These are phyloP conservation scores for Lepidiolamprologus cunningtoni DNA, from an alignment of 2,113 vertebrate genomes.

Conservation along the genomic window DNA sequence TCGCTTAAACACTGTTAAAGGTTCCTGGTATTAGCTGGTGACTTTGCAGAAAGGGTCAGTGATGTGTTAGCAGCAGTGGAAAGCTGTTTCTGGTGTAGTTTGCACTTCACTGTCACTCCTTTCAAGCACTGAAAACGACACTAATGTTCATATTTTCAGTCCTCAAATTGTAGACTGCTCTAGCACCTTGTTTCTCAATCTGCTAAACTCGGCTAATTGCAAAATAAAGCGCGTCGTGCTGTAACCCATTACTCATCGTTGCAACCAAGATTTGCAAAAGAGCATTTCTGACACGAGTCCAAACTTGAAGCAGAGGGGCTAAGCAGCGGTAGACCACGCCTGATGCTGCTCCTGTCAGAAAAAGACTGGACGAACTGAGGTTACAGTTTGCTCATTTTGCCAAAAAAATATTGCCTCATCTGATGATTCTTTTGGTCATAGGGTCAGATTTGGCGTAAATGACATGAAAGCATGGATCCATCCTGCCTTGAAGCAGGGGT, in stretches of 20 bases:
- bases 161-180: background rate
- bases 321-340: background rate
- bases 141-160: background rate
- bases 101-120: background rate
- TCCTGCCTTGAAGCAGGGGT: background rate
- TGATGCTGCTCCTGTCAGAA: background rate
- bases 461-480: background rate
- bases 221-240: background rate
- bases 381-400: fast-evolving
- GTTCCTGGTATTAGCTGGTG: background rate
- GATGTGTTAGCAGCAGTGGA: background rate
- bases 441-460: background rate
- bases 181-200: background rate
- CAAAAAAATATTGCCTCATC: background rate
- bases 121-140: background rate
- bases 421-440: background rate
- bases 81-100: background rate
- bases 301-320: background rate
- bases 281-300: background rate
- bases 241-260: background rate
- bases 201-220: background rate
- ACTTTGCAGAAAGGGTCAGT: background rate
- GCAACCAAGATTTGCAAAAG: background rate
- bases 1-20: background rate
- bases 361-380: background rate